Conservation (phyloP, 2,888 invertebrate genomes). For the Amblyjoppa proteus region DNA sequence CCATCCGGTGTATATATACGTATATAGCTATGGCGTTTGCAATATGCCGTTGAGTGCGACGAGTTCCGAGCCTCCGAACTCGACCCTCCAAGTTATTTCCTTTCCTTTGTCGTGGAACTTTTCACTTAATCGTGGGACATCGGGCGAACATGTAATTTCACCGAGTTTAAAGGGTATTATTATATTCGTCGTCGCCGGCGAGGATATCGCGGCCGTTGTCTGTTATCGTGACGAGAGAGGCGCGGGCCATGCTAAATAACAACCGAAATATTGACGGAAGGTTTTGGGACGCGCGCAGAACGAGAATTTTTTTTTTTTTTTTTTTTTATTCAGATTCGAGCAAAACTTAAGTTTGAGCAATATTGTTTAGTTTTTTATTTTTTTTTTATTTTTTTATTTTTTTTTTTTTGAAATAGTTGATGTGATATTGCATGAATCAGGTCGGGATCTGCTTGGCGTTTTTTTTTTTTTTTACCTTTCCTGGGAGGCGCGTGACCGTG, state of each 20-base stretch:
- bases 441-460: too few relatives aligned
- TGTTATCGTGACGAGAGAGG: neutral
- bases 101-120: constrained; percentile 16
- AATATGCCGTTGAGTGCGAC: constrained; percentile 43
- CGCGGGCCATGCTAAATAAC: constrained; percentile 44
- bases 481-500: constrained; percentile 15
- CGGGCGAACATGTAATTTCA: neutral
- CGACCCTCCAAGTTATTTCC: constrained; percentile 31
- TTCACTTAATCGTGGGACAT: constrained; percentile 33
- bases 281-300: neutral
- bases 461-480: too few relatives aligned
- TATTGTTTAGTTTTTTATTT: too few relatives aligned
- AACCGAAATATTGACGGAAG: constrained; percentile 25
- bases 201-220: too few relatives aligned
- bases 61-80: neutral
- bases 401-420: too few relatives aligned
- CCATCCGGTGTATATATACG: neutral
- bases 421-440: too few relatives aligned
- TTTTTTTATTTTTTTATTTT: too few relatives aligned
- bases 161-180: constrained; percentile 23
- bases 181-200: neutral
- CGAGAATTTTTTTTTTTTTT: neutral
- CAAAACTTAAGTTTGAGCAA: too few relatives aligned
- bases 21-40: neutral
- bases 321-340: too few relatives aligned